Evolutionary conservation across 2,888 invertebrate species (phyloP).

Genomic region (Pyrrhia umbra): DNA sequence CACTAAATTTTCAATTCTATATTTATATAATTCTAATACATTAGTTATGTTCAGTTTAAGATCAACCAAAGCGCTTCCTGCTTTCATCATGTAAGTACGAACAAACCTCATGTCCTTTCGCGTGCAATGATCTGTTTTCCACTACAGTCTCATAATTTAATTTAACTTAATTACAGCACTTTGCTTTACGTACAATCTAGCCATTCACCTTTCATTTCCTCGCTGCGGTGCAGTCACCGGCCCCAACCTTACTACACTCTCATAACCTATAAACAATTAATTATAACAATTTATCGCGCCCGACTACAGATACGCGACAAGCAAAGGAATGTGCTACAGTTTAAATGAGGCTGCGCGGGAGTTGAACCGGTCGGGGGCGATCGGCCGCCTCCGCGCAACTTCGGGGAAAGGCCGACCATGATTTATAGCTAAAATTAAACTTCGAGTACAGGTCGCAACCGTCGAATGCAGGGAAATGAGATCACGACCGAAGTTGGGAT

Average conservation of each 20-base stretch:
- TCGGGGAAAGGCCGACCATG: slow-evolving; percentile 88
- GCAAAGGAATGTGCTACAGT: slow-evolving; percentile 89
- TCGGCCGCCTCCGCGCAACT: slow-evolving; percentile 82
- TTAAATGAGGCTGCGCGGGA: slow-evolving; percentile 89
- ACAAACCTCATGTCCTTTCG: slow-evolving; percentile 15
- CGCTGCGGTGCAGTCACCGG: slow-evolving; percentile 26
- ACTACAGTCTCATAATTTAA: slow-evolving; percentile 41
- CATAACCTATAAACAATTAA: slow-evolving; percentile 58
- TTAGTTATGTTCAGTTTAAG: slow-evolving; percentile 12
- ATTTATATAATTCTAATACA: not conserved
- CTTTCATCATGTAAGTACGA: slow-evolving; percentile 1
- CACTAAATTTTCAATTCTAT: slow-evolving; percentile 6
- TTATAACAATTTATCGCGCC: slow-evolving; percentile 54
- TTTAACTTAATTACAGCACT: slow-evolving; percentile 53
- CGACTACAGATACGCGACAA: slow-evolving; percentile 77
- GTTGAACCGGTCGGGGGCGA: slow-evolving; percentile 84
- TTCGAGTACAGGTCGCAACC: slow-evolving; percentile 65
- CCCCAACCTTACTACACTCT: slow-evolving; percentile 53
- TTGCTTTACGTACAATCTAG: slow-evolving; percentile 48
- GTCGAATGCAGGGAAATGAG: slow-evolving; percentile 67
- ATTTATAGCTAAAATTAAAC: slow-evolving; percentile 88
- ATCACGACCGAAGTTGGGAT: slow-evolving; percentile 65
- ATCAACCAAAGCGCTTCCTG: slow-evolving; percentile 16
- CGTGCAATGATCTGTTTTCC: slow-evolving; percentile 36
- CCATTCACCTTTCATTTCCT: slow-evolving; percentile 59